Evolutionary conservation across 1,140 invertebrate genomes (phyloP), one percentile per base, ranked within the genome.

Genomic region (Belonocnema kinseyi): DNA sequence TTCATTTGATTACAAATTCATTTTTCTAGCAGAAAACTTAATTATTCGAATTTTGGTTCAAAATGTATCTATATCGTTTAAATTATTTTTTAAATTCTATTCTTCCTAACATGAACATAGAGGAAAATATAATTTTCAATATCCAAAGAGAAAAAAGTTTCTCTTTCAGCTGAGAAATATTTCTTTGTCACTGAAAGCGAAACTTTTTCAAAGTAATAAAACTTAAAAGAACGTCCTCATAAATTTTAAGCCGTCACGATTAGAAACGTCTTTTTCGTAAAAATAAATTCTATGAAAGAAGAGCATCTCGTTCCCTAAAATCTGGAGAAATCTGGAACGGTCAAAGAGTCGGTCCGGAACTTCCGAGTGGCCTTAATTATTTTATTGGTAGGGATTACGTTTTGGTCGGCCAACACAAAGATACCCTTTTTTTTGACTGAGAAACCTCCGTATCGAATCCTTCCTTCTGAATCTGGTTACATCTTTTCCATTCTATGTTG

Each of bases 331-430:
- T n/a, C 50, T 19, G 21, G 70, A 61, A 26, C 40, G 33, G 17
- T 70, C 66, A 53, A 76, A 61, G 61, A 75, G 17, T 51, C 19
- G 19, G 50, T n/a, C 16, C 11, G 40, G 52, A 76, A 70, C 26
- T 66, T 16, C 66, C 72, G 74, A 82, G 71, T 58, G 77, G 78
- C 80, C 82, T 88, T 88, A 88, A 89, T 89, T 87, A 82, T 80
- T 88, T 88, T 88, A 88, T 87, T 86, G 85, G 56, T 53, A 74
- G 74, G 79, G 76, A 83, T 83, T 85, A 85, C 76, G 79, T 74
- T 80, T 77, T 80, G 78, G 82, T 80, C 74, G 80, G 66, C 72
- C 82, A 53, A 80, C 79, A 83, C 79, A 86, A 84, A 82, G 74
- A 54, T 10, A 14, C n/a, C 53, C 78, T 82, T 81, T 80, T 80